Evolutionary conservation across 2,888 invertebrate species (phyloP), one percentile per base, ranked within the genome.

Genomic region (Macaria liturata): DNA sequence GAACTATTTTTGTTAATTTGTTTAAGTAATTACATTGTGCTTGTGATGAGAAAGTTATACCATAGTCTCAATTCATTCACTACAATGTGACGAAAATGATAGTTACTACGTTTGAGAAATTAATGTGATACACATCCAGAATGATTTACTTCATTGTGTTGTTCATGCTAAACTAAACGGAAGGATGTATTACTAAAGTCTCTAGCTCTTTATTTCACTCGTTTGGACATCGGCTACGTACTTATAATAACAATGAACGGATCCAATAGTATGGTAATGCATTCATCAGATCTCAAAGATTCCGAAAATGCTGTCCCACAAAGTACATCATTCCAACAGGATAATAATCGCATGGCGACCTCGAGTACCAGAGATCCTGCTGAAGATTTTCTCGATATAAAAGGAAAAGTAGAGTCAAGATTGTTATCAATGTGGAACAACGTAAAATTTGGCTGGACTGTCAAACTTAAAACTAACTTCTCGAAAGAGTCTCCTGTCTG

Each of bases 351-450:
- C 64, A 70, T 83, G 49, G 72, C 81, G 45, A 69, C 78, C 54
- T 81, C 88, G 32, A 83, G 80, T 72, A 74, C 75, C 49, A 84
- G 88, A 30, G 89, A 90, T 53, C 81, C 78, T 61, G 68, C 81
- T 2, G 91, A 91, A 46, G 92, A 92, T 58, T 72, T 86, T 49
- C 72, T 88, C 30, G 95, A 95, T 76, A 93, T 94, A 56, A 95
- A 95, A 81, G 94, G 94, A 73, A 96, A 95, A 91, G 94, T 97
- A 67, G 97, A 97, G 83, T 96, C 96, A 32, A 95, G 96, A 65
- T 84, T 98, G 52, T 86, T 97, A 75, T 96, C 97, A 44, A 96
- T 97, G 94, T 97, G 97, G 97, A 97, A 97, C 84, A 97, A 97
- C 85, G 95, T 98, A 59, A 97, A 97, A 91, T 97, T 97, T 87